Base-by-base conservation (phyloP, 2,888 invertebrate species). In the Metalampra italica region DNA sequence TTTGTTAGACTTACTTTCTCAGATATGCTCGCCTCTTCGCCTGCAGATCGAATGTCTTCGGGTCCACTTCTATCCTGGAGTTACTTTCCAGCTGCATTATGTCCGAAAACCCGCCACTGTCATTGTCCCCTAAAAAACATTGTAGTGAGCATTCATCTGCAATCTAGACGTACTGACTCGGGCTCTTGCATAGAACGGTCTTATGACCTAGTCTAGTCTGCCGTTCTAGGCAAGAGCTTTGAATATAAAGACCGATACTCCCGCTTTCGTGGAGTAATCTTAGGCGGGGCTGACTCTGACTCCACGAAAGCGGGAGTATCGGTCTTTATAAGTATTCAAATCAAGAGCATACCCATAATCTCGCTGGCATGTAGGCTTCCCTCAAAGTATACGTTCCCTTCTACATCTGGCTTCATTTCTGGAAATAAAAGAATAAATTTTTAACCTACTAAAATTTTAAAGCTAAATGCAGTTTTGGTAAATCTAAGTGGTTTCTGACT, bases 361-460 rank as follows among this genome's bases (percentile, higher is more conserved):
- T 74, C 79, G 45, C 88, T 87, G 0, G 77, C 69, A 36, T 87
- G 87, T 0, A 86, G 34, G 45, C 88, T 88, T 0, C 86, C 85
- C 0, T 86, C 88, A 14, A 64, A 86, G 49, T 83, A 88, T 0
- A 83, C 75, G 1, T 73, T 85, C 0, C 88, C 88, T 59, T 82
- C 84, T 0, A 66, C 57, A 49, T 88, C 87, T 0, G 78, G 75
- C 22, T 64, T 75, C 9, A 78, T 1, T 34, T 80, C 87, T 88
- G 58, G 3, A 62, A 71, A 51, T 43, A 49, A 49, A 44, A 37
- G 38, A 47, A 34, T 7, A 34, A 38, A 14, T 32, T 12, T n/a
- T n/a, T n/a, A n/a, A 37, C 15, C 9, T 34, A 34, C n/a, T n/a
- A n/a, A n/a, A n/a, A n/a, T n/a, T n/a, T n/a, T n/a, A n/a, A n/a